Evolutionary conservation across 92 coral and sea anemone species (phyloP).

Genomic region (Heteractis magnifica): DNA sequence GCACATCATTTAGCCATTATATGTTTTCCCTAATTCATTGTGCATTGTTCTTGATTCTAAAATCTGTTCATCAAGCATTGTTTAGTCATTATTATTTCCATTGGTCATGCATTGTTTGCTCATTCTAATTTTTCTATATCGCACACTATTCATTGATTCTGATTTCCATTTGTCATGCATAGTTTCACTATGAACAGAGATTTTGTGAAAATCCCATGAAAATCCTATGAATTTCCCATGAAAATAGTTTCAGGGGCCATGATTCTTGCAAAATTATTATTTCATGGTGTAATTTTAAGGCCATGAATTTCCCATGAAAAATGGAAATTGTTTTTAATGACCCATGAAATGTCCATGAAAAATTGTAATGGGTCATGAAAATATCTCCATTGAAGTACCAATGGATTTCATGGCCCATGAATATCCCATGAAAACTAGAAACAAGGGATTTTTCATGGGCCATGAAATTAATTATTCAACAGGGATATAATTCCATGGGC

Average conservation of each 20-base stretch:
- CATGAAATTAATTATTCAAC: not conserved
- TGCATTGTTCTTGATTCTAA: no score
- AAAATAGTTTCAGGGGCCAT: constrained; percentile 6
- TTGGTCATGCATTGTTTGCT: no score
- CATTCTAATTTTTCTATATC: no score
- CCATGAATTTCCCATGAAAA: constrained; percentile 4
- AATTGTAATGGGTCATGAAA: no score
- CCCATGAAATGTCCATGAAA: no score
- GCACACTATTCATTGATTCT: no score
- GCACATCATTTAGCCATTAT: no score
- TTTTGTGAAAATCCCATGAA: not conserved
- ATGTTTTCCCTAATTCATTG: no score
- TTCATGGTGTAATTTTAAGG: not conserved
- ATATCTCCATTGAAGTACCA: no score
- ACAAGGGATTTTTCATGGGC: not conserved
- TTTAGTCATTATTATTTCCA: no score
- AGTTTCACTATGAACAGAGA: not conserved
- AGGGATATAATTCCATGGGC: constrained; percentile 1
- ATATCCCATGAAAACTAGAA: not conserved
- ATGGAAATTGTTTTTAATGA: not conserved
- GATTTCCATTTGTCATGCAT: not conserved
- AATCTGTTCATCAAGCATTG: no score
- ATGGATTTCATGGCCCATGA: no score
- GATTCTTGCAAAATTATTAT: not conserved
- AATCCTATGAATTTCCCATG: not conserved